Evolutionary conservation across 2,888 invertebrate genomes (phyloP).

Genomic region (Parascotia fuliginaria): DNA sequence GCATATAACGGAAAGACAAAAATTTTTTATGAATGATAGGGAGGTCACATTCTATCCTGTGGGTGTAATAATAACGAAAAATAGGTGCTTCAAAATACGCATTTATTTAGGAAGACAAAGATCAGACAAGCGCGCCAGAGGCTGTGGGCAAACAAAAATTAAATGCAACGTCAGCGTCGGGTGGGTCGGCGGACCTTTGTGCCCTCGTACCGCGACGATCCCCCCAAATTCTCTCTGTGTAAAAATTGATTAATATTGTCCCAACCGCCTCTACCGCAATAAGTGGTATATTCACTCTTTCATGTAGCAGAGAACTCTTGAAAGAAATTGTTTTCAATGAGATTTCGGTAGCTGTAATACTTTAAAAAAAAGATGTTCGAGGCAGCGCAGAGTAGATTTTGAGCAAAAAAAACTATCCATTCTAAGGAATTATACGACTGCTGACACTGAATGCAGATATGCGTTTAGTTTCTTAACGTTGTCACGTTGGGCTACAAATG

Average conservation of each 20-base stretch:
- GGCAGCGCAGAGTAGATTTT: conserved; percentile 59
- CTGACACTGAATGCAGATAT: conserved; percentile 57
- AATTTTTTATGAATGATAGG: conserved; percentile 48
- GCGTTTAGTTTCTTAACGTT: conserved; percentile 46
- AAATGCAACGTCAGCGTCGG: conserved; percentile 77
- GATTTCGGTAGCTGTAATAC: conserved; percentile 55
- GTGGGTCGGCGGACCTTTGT: conserved; percentile 69
- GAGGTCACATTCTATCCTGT: conserved; percentile 53
- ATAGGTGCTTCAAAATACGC: conserved; percentile 70
- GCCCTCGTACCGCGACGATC: conserved; percentile 60
- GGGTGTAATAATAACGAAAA: conserved; percentile 68
- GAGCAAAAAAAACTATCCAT: conserved; percentile 62
- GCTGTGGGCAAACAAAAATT: conserved; percentile 75
- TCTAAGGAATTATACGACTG: conserved; percentile 59
- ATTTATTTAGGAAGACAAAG: conserved; percentile 78
- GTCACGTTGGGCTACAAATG: conserved; percentile 38
- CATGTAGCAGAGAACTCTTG: conserved; percentile 56
- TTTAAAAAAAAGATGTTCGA: conserved; percentile 51
- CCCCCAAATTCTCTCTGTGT: conserved; percentile 70
- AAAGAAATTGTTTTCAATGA: conserved; percentile 65
- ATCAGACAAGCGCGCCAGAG: conserved; percentile 63
- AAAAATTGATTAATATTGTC: conserved; percentile 81
- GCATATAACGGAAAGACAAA: conserved; percentile 38
- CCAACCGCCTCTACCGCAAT: conserved; percentile 63
- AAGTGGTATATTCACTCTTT: conserved; percentile 66